A percentile compares a stretch with the other conserved stretches of the same genome.
phyloP scores from a whole-genome alignment of 2,888 invertebrate genomes.

The Drosophila gaucha region DNA sequence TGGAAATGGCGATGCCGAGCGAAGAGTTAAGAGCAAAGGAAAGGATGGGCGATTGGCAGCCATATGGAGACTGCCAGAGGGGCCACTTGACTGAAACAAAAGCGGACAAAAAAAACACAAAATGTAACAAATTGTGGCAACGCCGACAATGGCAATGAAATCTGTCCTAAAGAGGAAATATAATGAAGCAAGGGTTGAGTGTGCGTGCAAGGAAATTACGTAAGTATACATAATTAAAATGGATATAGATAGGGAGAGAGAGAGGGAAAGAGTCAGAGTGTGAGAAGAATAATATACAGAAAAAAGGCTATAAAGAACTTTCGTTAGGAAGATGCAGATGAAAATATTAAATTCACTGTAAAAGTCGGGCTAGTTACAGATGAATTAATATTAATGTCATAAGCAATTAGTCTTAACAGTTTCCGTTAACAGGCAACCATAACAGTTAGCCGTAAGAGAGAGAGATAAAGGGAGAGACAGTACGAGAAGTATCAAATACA shows the following conservation, averaged over 20 bases:
- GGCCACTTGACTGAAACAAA: constrained; percentile 54
- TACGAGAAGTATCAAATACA: background rate
- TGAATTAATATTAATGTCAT: background rate
- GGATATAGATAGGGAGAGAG: background rate
- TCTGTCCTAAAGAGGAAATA: constrained; percentile 31
- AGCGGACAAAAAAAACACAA: constrained; percentile 20
- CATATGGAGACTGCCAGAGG: constrained; percentile 43
- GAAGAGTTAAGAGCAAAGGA: background rate
- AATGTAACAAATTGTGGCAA: constrained; percentile 39
- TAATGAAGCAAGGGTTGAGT: background rate
- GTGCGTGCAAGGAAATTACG: background rate
- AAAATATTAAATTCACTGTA: background rate
- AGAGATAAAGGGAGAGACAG: background rate
- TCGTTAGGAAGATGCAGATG: background rate
- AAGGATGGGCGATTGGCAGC: constrained; percentile 17
- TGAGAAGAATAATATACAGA: background rate
- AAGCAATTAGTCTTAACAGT: no score
- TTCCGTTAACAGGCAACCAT: no score
- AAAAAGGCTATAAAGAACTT: no score
- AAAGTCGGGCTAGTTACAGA: background rate
- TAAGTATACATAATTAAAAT: background rate
- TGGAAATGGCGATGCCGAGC: background rate
- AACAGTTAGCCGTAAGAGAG: no score
- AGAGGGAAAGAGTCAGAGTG: background rate
- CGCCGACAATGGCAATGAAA: constrained; percentile 46